Evolutionary conservation across 2,797 vertebrate genomes (phyloP).

Genomic region (Petrocephalus sullivani): DNA sequence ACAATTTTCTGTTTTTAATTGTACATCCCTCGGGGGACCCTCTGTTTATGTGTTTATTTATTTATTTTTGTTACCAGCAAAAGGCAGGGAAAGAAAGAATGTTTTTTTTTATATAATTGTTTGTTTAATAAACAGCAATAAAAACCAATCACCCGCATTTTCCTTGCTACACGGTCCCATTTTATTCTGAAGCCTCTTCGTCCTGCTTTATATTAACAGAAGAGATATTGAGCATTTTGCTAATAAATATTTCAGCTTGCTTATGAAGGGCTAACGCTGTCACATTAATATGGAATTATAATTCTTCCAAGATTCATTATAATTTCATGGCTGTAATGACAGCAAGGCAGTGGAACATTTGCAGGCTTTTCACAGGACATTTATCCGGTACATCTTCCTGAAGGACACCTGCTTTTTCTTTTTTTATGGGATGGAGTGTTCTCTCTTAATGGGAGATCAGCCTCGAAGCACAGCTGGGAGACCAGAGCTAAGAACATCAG

Average conservation of each 20-base stretch:
- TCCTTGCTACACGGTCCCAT: constrained; percentile 78
- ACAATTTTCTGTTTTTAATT: constrained; percentile 97
- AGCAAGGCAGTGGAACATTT: constrained; percentile 84
- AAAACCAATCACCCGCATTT: constrained; percentile 91
- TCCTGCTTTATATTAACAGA: constrained; percentile 71
- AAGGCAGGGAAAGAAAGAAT: constrained; percentile 61
- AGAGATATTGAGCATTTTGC: constrained; percentile 74
- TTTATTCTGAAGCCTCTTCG: constrained; percentile 84
- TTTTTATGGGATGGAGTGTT: constrained; percentile 68
- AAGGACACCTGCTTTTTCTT: constrained; percentile 76
- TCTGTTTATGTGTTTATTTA: constrained; percentile 69
- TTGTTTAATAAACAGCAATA: constrained; percentile 98
- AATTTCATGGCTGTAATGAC: constrained; percentile 82
- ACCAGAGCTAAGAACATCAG: background rate
- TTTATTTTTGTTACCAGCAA: constrained; percentile 96
- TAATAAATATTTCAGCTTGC: constrained; percentile 94
- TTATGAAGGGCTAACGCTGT: constrained; percentile 83
- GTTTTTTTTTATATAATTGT: constrained; percentile 61
- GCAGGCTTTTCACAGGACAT: constrained; percentile 79
- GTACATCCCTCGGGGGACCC: constrained; percentile 76
- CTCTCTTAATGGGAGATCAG: constrained; percentile 58
- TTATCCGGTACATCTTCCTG: constrained; percentile 77
- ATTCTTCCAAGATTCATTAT: constrained; percentile 87
- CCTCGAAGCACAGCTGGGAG: constrained; percentile 59
- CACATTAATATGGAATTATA: constrained; percentile 89